Evolutionary conservation across 2,888 invertebrate species (phyloP).

Genomic region (Dysmachus trigonus): DNA sequence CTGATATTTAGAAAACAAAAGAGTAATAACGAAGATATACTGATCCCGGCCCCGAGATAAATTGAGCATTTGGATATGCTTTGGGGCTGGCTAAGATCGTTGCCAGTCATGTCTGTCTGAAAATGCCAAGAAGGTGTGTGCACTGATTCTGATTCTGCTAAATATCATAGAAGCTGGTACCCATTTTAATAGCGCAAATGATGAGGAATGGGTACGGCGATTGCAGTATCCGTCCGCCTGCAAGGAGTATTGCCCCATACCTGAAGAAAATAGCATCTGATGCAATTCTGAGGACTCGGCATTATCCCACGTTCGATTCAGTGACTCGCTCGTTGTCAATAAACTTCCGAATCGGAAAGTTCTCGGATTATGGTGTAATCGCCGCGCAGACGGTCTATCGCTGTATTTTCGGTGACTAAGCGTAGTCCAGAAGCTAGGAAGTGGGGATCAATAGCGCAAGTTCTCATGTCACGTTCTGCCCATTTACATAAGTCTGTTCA

Average conservation of each 20-base stretch:
- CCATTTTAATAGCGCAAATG: neutral
- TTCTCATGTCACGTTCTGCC: constrained; percentile 13
- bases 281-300: neutral
- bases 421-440: neutral
- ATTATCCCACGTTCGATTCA: constrained; percentile 8
- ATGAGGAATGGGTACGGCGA: constrained; percentile 24
- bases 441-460: neutral
- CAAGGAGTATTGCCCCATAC: neutral
- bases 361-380: neutral
- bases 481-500: constrained; percentile 17
- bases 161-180: constrained; percentile 19
- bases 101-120: constrained; percentile 24
- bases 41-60: constrained; percentile 25
- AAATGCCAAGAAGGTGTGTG: constrained; percentile 42
- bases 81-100: neutral
- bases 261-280: neutral
- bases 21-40: constrained; percentile 37
- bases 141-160: constrained; percentile 24
- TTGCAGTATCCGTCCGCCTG: neutral
- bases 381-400: neutral
- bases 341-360: neutral
- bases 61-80: constrained; percentile 18
- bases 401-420: neutral
- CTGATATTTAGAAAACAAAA: constrained; percentile 43
- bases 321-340: neutral